A percentile compares a stretch with the other conserved stretches of the same genome.
Conservation (phyloP, 2,797 vertebrate species). For the Xenops minutus region DNA sequence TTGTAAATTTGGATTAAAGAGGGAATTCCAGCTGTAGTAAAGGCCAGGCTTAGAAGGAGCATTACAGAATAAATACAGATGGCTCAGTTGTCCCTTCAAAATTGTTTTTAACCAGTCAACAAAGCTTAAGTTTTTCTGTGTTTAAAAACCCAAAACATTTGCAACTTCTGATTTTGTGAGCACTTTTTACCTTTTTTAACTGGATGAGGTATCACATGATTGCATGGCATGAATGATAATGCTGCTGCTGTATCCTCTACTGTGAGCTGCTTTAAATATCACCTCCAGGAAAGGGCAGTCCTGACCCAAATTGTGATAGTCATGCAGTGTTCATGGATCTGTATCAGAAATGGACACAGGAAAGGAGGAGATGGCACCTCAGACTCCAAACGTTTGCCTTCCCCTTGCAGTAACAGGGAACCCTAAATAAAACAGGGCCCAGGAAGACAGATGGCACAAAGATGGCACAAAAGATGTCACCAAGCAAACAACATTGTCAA, state of each 20-base stretch:
- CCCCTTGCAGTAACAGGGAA: background rate
- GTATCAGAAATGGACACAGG: background rate
- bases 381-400: background rate
- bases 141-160: background rate
- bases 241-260: constrained; percentile 36
- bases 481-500: background rate
- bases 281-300: background rate
- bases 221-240: background rate
- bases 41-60: constrained; percentile 10
- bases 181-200: background rate
- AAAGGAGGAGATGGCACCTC: background rate
- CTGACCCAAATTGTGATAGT: background rate
- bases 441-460: background rate
- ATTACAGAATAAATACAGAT: background rate
- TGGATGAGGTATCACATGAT: constrained; percentile 53
- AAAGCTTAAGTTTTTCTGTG: background rate
- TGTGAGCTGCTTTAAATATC: constrained; percentile 4
- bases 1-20: background rate
- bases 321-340: background rate
- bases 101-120: background rate
- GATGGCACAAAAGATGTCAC: background rate
- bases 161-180: constrained; percentile 68
- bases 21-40: background rate
- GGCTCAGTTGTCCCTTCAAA: background rate
- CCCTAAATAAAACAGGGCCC: background rate